Evolutionary conservation across 2,113 vertebrate genomes (phyloP), one percentile per base, ranked within the genome.

Genomic region (Brachyhypopomus occidentalis): DNA sequence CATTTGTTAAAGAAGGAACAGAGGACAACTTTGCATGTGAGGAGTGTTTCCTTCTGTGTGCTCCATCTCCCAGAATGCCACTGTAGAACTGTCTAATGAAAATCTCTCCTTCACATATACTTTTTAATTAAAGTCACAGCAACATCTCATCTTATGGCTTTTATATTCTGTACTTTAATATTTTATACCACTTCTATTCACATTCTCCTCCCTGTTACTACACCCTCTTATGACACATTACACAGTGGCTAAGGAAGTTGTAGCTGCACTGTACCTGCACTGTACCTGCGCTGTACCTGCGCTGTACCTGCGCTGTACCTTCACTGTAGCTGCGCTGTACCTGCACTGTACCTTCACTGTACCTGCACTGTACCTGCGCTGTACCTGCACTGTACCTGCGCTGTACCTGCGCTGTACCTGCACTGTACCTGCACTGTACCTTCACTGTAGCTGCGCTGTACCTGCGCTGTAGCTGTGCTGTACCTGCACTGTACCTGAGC

Each of bases 81-180:
- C n/a, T 72, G 90, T 88, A 84, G 86, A 67, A 84, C 87, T 85
- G 74, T 81, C 88, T 88, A 85, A 79, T 81, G 52, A 67, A 64
- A 22, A 69, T 76, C 72, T 36, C 75, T 72, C 25, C 60, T 25
- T 70, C 19, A 83, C 79, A 84, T 19, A 71, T 45, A 78, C n/a
- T 80, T 83, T 85, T 88, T 88, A 86, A 87, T 89, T 87, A 83
- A 87, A 80, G 60, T 85, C 83, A 67, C 64, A 52, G n/a, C 63
- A 60, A 62, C 55, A 22, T 72, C 74, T 62, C 7, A 20, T 79
- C 71, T 74, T 38, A 19, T 80, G 38, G 34, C 30, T 69, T 84
- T 58, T 0, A 62, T 59, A 27, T 74, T 73, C 56, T 6, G 16
- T 79, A 62, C 67, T 30, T 25, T 80, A 27, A 25, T 30, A 62